Evolutionary conservation across 2,888 invertebrate species (phyloP).

Genomic region (Agrilus cyanescens): DNA sequence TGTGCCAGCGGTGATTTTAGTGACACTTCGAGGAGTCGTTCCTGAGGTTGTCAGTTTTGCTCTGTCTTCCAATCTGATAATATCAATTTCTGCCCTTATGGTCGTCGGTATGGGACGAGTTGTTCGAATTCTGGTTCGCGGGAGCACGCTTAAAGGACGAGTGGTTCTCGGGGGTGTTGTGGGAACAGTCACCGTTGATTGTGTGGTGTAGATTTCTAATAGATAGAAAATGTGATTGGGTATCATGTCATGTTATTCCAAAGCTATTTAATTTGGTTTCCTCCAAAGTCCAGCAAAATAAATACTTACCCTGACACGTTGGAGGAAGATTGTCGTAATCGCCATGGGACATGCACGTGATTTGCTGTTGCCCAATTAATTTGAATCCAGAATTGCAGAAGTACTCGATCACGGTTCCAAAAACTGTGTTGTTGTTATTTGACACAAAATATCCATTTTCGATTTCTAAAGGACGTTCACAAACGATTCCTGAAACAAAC

Average conservation of each 20-base stretch:
- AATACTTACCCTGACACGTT: slow-evolving; percentile 47
- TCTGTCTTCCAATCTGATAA: slow-evolving; percentile 25
- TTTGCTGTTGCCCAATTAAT: slow-evolving; percentile 52
- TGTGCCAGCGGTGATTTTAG: slow-evolving; percentile 21
- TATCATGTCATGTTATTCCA: background rate
- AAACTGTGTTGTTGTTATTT: slow-evolving; percentile 48
- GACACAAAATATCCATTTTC: slow-evolving; percentile 46
- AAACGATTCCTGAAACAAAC: slow-evolving; percentile 50
- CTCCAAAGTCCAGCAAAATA: background rate
- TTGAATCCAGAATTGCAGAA: slow-evolving; percentile 57
- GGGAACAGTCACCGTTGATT: slow-evolving; percentile 21
- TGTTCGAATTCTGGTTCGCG: slow-evolving; percentile 27
- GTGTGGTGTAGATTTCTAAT: slow-evolving; percentile 39
- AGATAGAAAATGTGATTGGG: slow-evolving; percentile 12
- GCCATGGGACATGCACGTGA: slow-evolving; percentile 64
- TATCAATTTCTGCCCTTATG: slow-evolving; percentile 30
- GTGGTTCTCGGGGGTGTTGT: slow-evolving; percentile 23
- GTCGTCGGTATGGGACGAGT: slow-evolving; percentile 35
- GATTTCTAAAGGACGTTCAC: slow-evolving; percentile 55
- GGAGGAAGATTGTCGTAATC: slow-evolving; percentile 70
- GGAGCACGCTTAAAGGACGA: slow-evolving; percentile 23
- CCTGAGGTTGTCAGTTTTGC: slow-evolving; percentile 20
- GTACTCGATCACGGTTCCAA: slow-evolving; percentile 66
- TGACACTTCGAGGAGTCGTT: slow-evolving; percentile 17
- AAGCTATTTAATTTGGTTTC: background rate